phyloP scores from a whole-genome alignment of 2,888 invertebrate species.

The Meiosimyza platycephala region DNA sequence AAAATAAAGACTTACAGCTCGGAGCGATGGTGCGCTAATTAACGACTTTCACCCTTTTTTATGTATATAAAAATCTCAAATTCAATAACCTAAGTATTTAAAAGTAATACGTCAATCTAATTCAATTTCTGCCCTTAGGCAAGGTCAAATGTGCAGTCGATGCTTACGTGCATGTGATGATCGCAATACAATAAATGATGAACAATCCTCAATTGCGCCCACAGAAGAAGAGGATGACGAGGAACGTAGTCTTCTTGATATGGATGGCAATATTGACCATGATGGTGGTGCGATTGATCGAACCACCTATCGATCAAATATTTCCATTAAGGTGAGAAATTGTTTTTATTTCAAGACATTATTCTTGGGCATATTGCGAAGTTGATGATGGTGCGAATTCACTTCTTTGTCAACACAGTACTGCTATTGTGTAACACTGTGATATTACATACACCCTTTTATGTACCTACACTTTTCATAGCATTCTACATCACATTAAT shows the following conservation, averaged over 20 bases:
- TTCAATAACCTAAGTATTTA: neutral
- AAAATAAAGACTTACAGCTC: too few relatives aligned
- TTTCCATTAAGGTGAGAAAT: conserved; percentile 72
- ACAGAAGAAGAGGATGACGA: conserved; percentile 74
- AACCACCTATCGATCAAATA: conserved; percentile 56
- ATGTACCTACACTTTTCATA: too few relatives aligned
- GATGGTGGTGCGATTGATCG: conserved; percentile 56
- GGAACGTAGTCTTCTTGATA: conserved; percentile 72
- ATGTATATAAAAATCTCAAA: too few relatives aligned
- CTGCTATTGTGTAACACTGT: too few relatives aligned
- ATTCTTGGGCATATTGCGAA: conserved; percentile 52
- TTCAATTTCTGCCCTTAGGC: conserved; percentile 68
- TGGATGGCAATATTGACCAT: conserved; percentile 54
- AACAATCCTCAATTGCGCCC: conserved; percentile 72
- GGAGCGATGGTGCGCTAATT: too few relatives aligned
- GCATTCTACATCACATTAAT: too few relatives aligned
- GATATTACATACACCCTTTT: too few relatives aligned
- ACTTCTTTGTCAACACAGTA: too few relatives aligned
- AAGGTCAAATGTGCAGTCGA: conserved; percentile 85
- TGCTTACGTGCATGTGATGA: conserved; percentile 78
- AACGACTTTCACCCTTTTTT: too few relatives aligned
- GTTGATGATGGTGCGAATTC: conserved; percentile 38
- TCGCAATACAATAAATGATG: conserved; percentile 67
- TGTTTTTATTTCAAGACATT: conserved; percentile 55
- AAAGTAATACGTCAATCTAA: neutral